phyloP scores from a whole-genome alignment of 1,140 invertebrate species.

The Anadara kagoshimensis region DNA sequence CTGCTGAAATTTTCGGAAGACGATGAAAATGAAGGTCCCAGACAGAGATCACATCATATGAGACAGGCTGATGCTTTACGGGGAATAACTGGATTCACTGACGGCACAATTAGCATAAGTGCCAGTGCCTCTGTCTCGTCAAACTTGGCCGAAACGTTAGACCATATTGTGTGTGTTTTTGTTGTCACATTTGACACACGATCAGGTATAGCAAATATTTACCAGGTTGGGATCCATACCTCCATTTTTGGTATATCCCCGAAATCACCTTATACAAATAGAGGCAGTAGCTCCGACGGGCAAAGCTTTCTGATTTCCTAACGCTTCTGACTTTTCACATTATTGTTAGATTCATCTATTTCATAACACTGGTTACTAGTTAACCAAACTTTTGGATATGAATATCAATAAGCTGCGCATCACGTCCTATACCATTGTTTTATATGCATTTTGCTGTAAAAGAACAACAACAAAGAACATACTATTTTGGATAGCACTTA shows the following conservation, averaged over 20 bases:
- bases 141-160: constrained; percentile 49
- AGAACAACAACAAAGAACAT: too few species aligned
- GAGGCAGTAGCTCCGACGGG: neutral
- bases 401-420: too few species aligned
- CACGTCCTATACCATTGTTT: too few species aligned
- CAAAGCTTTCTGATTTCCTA: neutral
- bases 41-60: constrained; percentile 41
- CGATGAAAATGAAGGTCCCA: constrained; percentile 33
- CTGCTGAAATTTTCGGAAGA: constrained; percentile 52
- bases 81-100: constrained; percentile 32
- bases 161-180: constrained; percentile 71
- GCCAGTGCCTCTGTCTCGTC: constrained; percentile 43
- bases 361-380: too few species aligned
- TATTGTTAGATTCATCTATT: too few species aligned
- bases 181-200: constrained; percentile 75
- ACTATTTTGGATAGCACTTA: too few species aligned
- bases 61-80: constrained; percentile 42
- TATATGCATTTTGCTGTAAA: too few species aligned
- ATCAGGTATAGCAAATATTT: constrained; percentile 64
- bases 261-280: neutral
- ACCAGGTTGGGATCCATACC: neutral
- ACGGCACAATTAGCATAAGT: constrained; percentile 53
- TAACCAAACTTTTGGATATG: too few species aligned
- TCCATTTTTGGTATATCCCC: neutral
- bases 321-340: neutral